Evolutionary conservation across 2,113 vertebrate species (phyloP).

Genomic region (Microcebus griseorufus): DNA sequence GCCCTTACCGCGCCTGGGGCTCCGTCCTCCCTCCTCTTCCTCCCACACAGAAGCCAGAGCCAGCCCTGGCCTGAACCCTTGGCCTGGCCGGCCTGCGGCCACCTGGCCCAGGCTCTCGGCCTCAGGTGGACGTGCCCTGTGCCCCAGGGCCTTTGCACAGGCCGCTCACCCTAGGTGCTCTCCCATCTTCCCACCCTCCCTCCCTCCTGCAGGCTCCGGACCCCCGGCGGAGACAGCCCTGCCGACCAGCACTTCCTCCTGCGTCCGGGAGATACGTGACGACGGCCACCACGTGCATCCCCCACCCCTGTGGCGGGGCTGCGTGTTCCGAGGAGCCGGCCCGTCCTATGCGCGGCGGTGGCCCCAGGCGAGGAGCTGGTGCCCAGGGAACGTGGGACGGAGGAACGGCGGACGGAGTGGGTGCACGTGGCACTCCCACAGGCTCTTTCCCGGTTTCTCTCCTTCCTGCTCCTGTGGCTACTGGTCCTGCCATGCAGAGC

Average conservation of each 20-base stretch:
- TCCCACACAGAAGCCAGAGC: neutral
- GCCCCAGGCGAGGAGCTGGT: accelerated
- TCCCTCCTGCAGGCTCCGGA: neutral
- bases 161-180: accelerated
- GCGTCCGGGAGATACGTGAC: neutral
- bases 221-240: neutral
- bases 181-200: too few relatives aligned
- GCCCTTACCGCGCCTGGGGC: neutral
- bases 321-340: neutral
- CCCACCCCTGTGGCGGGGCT: neutral
- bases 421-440: accelerated
- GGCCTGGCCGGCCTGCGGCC: too few relatives aligned
- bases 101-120: accelerated
- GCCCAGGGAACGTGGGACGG: accelerated
- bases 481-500: neutral
- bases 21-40: too few relatives aligned
- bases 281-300: neutral
- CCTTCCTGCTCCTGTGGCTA: accelerated
- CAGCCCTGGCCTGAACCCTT: accelerated
- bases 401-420: too few relatives aligned
- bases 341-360: accelerated
- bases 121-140: accelerated
- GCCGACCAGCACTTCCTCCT: neutral
- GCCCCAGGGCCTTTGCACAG: neutral
- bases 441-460: neutral